Percentiles rank a stretch among this genome's conserved stretches.
Conservation (phyloP, 2,113 vertebrate genomes). For the Thalassoma bifasciatum region DNA sequence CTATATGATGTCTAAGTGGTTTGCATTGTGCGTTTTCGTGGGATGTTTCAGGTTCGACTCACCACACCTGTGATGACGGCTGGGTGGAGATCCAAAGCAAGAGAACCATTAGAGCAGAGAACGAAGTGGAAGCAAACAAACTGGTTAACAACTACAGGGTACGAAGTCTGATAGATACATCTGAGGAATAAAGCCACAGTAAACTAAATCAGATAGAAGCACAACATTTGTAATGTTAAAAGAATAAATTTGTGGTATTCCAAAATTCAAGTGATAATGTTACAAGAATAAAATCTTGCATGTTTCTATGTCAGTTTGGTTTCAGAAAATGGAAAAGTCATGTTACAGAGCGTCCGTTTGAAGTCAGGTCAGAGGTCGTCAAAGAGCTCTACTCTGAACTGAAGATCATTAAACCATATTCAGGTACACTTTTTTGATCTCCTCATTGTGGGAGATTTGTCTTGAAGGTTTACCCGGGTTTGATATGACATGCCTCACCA, state of each 20-base stretch:
- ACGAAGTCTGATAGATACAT: neutral
- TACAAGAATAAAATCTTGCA: neutral
- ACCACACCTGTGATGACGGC: conserved; percentile 62
- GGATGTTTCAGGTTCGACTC: conserved; percentile 51
- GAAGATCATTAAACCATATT: conserved; percentile 78
- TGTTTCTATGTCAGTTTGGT: conserved; percentile 84
- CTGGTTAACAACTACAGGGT: conserved; percentile 90
- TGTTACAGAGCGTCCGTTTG: conserved; percentile 87
- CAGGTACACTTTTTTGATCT: conserved; percentile 65
- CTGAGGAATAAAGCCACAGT: too few relatives aligned
- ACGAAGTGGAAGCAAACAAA: conserved; percentile 88
- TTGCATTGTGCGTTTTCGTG: neutral
- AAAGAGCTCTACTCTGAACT: conserved; percentile 92
- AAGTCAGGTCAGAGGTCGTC: conserved; percentile 87
- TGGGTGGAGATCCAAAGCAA: conserved; percentile 79
- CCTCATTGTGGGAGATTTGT: neutral
- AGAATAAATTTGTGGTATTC: too few relatives aligned
- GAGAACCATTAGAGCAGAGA: conserved; percentile 85
- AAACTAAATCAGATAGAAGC: too few relatives aligned
- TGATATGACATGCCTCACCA: too few relatives aligned
- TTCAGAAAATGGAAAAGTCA: conserved; percentile 96
- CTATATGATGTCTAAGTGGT: neutral
- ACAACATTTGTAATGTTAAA: too few relatives aligned
- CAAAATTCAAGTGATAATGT: too few relatives aligned
- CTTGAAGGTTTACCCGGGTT: too few relatives aligned